Evolutionary conservation across 2,113 vertebrate genomes (phyloP), one percentile per base, ranked within the genome.

Genomic region (Lophochroa leadbeateri): DNA sequence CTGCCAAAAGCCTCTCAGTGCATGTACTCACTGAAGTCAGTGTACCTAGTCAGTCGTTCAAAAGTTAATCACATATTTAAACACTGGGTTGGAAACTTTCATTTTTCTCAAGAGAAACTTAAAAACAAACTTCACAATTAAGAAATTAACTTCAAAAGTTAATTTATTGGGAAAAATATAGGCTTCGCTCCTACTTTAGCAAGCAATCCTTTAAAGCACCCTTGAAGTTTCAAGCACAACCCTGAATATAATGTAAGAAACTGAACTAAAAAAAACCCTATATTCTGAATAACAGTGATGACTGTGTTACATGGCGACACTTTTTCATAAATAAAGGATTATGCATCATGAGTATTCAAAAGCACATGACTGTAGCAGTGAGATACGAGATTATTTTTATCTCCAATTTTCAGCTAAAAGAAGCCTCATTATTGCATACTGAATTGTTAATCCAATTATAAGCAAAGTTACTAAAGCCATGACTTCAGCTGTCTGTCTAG

Each of bases 231-330:
- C 44, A 74, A 86, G 27, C 4, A 27, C 17, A 74, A 52, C 11
- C 70, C 39, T 31, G 41, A 80, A 55, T 46, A 61, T 2, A 94
- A 10, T 5, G 4, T 46, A n/a, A 67, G 50, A 81, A 76, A 75
- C 6, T 8, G 25, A 80, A 57, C 13, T 53, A 29, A 18, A 82
- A 72, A 28, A 3, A 0, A 2, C n/a, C 35, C 6, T 49, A 15
- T 41, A 49, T 47, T 65, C 50, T 75, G 31, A 75, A 65, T 70
- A 69, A n/a, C 52, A 77, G 68, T 52, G 4, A 55, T 37, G 20
- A 63, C 39, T 47, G 41, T 52, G 11, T 20, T 72, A 88, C 9
- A 44, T 27, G 18, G 33, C 60, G 83, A 74, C 20, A 29, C 7
- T 25, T 61, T 31, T 19, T 63, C 50, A 50, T 12, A 4, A 87